Percentiles rank a stretch among this genome's conserved stretches.
phyloP scores from a whole-genome alignment of 2,113 vertebrate genomes.

The Phyllopteryx taeniolatus region DNA sequence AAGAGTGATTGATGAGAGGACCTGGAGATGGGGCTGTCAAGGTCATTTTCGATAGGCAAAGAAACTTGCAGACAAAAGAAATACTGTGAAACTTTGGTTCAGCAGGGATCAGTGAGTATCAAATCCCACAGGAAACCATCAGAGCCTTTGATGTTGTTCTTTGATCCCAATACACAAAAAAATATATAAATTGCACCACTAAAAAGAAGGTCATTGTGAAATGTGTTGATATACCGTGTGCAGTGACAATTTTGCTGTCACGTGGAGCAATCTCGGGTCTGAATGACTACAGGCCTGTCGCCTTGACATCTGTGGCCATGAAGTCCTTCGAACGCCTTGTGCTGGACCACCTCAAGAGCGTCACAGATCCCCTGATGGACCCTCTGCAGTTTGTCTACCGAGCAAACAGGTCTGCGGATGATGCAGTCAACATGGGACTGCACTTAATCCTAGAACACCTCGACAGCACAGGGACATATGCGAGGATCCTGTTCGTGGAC shows the following conservation, averaged over 20 bases:
- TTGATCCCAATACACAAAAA: not conserved
- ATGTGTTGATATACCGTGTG: not conserved
- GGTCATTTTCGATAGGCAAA: not conserved
- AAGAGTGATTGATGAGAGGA: slow-evolving; percentile 3
- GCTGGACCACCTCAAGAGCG: too few species aligned
- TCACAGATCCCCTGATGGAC: too few species aligned
- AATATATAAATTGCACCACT: not conserved
- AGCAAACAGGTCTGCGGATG: too few species aligned
- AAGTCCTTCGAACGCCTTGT: too few species aligned
- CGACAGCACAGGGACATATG: too few species aligned
- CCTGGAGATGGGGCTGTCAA: not conserved
- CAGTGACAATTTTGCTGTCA: not conserved
- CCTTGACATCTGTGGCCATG: too few species aligned
- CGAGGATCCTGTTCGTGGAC: too few species aligned
- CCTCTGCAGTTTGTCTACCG: too few species aligned
- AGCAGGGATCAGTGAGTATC: slow-evolving; percentile 9
- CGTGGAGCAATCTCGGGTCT: too few species aligned
- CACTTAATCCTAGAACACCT: too few species aligned
- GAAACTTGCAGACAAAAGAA: not conserved
- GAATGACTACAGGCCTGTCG: too few species aligned
- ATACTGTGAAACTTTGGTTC: not conserved
- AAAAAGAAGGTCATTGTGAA: not conserved
- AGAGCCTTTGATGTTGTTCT: slow-evolving; percentile 3
- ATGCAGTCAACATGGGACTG: too few species aligned
- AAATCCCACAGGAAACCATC: slow-evolving; percentile 4